Evolutionary conservation across 2,888 invertebrate species (phyloP).

Genomic region (Apamea epomidion): DNA sequence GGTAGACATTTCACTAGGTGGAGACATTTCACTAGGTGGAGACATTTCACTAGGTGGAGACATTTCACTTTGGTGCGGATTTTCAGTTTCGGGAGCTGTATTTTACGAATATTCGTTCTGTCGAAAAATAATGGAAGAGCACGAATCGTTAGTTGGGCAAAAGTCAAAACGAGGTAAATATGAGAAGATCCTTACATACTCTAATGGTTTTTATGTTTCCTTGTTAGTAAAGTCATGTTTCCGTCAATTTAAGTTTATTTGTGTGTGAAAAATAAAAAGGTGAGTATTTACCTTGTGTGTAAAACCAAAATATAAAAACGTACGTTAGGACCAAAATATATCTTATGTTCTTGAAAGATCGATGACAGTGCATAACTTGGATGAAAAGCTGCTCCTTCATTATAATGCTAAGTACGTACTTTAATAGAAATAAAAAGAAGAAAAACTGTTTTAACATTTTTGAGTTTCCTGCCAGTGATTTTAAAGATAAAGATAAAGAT

Average conservation of each 20-base stretch:
- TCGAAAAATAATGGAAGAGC: not conserved
- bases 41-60: too few species aligned
- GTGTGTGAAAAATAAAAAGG: slow-evolving; percentile 20
- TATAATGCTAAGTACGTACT: too few species aligned
- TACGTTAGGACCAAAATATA: slow-evolving; percentile 2
- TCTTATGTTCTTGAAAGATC: slow-evolving; percentile 14
- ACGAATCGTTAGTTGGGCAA: not conserved
- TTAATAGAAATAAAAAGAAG: not conserved
- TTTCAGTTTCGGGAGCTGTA: not conserved
- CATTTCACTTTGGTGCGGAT: not conserved
- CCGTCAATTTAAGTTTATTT: slow-evolving; percentile 36
- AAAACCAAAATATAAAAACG: slow-evolving; percentile 14
- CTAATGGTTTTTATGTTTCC: slow-evolving; percentile 27
- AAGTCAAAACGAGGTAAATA: slow-evolving; percentile 5
- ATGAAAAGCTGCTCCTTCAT: not conserved
- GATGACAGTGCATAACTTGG: not conserved
- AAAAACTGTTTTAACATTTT: not conserved
- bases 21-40: too few species aligned
- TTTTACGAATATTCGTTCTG: not conserved
- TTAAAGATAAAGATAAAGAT: too few species aligned
- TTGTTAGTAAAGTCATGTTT: slow-evolving; percentile 35
- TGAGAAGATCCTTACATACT: not conserved
- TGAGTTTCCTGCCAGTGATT: not conserved
- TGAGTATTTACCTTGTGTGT: slow-evolving; percentile 20
- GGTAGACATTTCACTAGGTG: not conserved